Base-by-base conservation (phyloP, 1,140 invertebrate genomes). In the Cyphomyrmex costatus region DNA sequence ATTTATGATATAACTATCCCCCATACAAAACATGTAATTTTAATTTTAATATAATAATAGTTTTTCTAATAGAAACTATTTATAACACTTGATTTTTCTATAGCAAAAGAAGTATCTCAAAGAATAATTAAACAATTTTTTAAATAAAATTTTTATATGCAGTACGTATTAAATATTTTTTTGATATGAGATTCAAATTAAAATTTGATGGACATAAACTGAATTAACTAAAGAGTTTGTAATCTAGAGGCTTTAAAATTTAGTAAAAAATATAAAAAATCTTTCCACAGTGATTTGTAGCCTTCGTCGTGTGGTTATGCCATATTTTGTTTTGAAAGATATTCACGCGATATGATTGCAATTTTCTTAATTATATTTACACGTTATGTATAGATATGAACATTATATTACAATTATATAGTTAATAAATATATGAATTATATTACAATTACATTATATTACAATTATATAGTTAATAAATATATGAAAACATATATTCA, bases 31-130 rank as follows among this genome's bases (percentile, higher is more conserved):
- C 3, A 27, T 19, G 24, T 2, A n/a, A 3, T 10, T 51, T 71
- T 49, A 49, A 12, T 70, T 70, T 70, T 51, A 30, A 71, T 71
- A 24, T 30, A n/a, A 51, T 51, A 24, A 70, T 5, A 68, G 5
- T 2, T 49, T 70, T 70, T 71, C 68, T 30, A 21, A 49, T 27
- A 51, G 51, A 19, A 51, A 27, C 4, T n/a, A n/a, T n/a, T n/a
- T n/a, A n/a, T 51, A 27, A 1, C 51, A 71, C 27, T 30, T 51
- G 46, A 51, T 71, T 51, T 10, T 71, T 71, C 8, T 16, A 12
- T 51, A 71, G 5, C 10, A 8, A 51, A n/a, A 71, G n/a, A n/a
- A n/a, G n/a, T n/a, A n/a, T 51, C 7, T 49, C 24, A 5, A 49
- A 24, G 14, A 2, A 70, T 46, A 27, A n/a, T n/a, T n/a, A n/a